Conservation (phyloP, 2,888 invertebrate species). For the Drosophila cognata region DNA sequence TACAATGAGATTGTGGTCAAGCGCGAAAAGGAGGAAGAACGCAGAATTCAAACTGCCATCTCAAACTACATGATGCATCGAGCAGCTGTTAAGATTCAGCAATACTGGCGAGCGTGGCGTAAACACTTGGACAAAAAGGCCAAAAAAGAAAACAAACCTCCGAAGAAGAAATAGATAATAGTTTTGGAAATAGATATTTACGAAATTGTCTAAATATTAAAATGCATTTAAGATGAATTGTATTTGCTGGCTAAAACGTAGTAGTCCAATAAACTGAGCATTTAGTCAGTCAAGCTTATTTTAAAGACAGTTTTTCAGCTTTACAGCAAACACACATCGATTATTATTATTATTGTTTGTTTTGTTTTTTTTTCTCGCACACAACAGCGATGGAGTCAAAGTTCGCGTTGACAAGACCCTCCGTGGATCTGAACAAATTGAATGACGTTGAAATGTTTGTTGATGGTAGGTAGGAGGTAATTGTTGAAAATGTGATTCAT, state of each 20-base stretch:
- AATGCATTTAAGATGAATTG: not conserved
- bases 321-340: not conserved
- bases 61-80: constrained; percentile 25
- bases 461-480: not conserved
- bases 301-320: not conserved
- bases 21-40: constrained; percentile 65
- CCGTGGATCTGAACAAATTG: not conserved
- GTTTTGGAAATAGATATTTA: not conserved
- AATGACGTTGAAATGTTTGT: not conserved
- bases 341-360: not conserved
- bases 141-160: not conserved
- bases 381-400: not conserved
- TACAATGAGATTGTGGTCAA: constrained; percentile 73
- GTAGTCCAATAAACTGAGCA: not conserved
- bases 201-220: not conserved
- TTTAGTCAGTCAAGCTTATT: not conserved
- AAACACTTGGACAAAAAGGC: constrained; percentile 1
- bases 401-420: not conserved
- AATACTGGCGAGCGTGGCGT: constrained; percentile 44
- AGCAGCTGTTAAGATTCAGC: constrained; percentile 43
- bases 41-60: not conserved
- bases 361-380: not conserved
- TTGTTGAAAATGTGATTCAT: not conserved
- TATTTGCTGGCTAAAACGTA: not conserved
- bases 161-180: not conserved